These are phyloP conservation scores for Coregonus sp. DNA, from an alignment of 2,797 vertebrate genomes.

Conservation along the genomic window DNA sequence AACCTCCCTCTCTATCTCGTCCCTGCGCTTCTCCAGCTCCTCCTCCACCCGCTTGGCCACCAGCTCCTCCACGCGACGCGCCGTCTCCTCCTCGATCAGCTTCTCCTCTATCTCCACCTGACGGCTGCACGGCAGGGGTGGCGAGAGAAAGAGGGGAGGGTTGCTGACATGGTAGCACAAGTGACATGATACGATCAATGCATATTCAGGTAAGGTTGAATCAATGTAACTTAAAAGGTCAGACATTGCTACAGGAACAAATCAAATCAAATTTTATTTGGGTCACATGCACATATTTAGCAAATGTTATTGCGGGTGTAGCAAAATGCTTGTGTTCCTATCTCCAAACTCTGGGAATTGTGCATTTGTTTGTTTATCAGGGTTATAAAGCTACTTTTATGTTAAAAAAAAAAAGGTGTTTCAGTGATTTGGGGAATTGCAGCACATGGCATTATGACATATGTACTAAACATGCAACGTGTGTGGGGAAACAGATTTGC, in stretches of 20 bases:
- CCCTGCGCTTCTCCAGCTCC: slow-evolving; percentile 96
- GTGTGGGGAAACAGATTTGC: no score
- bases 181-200: neutral
- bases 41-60: slow-evolving; percentile 97
- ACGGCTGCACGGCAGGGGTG: slow-evolving; percentile 70
- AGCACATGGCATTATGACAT: no score
- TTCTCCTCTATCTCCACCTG: slow-evolving; percentile 99
- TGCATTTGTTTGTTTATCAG: neutral
- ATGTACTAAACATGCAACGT: neutral
- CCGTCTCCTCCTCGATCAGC: slow-evolving; percentile 98
- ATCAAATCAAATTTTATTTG: no score
- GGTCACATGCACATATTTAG: neutral
- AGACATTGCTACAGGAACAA: neutral
- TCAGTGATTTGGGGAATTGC: no score
- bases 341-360: no score
- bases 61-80: slow-evolving; percentile 95
- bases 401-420: no score
- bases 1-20: slow-evolving; percentile 97
- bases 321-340: no score
- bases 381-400: no score
- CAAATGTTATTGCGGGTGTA: no score
- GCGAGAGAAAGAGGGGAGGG: neutral
- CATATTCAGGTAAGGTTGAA: neutral
- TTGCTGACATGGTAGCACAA: neutral
- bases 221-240: neutral